Conservation (phyloP, 1,140 invertebrate species). For the Scaptomyza graminum region DNA sequence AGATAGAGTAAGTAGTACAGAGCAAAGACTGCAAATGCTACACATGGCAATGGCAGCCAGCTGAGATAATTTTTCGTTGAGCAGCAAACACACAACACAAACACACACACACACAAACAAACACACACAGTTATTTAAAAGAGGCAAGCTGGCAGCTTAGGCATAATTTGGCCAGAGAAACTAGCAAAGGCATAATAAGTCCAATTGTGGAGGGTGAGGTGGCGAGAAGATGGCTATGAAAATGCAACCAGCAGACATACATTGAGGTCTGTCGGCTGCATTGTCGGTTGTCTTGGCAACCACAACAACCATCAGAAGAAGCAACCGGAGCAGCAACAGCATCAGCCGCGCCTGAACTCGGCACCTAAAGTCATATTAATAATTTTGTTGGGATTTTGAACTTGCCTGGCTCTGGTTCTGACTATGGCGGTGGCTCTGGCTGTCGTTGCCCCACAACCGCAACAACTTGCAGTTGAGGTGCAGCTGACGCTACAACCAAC, state of each 20-base stretch:
- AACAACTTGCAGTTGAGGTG: slow-evolving; percentile 38
- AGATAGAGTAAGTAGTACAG: slow-evolving; percentile 28
- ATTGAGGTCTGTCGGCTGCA: slow-evolving; percentile 36
- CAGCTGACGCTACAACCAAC: slow-evolving; percentile 26
- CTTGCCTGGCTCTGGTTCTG: slow-evolving; percentile 15
- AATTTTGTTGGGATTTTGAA: slow-evolving; percentile 73
- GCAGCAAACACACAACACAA: slow-evolving; percentile 5
- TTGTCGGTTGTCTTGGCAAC: slow-evolving; percentile 67
- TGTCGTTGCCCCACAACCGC: slow-evolving; percentile 17
- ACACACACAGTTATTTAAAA: slow-evolving; percentile 40
- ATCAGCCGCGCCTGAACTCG: slow-evolving; percentile 32
- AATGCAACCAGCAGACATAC: slow-evolving; percentile 46
- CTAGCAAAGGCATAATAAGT: slow-evolving; percentile 3
- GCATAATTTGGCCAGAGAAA: slow-evolving; percentile 57
- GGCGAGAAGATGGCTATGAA: neutral
- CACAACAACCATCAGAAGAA: slow-evolving; percentile 14
- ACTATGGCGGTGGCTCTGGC: neutral
- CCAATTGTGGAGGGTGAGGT: too few relatives aligned
- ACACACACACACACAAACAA: slow-evolving; percentile 1
- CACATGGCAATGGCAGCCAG: slow-evolving; percentile 42
- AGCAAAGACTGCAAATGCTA: slow-evolving; percentile 1
- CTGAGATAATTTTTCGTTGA: slow-evolving; percentile 57
- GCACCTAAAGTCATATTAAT: slow-evolving; percentile 77
- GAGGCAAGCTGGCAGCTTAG: slow-evolving; percentile 36
- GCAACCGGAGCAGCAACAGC: neutral